These are phyloP conservation scores for Thamnophis sirtalis DNA, from an alignment of 2,113 vertebrate genomes.

Conservation along the genomic window DNA sequence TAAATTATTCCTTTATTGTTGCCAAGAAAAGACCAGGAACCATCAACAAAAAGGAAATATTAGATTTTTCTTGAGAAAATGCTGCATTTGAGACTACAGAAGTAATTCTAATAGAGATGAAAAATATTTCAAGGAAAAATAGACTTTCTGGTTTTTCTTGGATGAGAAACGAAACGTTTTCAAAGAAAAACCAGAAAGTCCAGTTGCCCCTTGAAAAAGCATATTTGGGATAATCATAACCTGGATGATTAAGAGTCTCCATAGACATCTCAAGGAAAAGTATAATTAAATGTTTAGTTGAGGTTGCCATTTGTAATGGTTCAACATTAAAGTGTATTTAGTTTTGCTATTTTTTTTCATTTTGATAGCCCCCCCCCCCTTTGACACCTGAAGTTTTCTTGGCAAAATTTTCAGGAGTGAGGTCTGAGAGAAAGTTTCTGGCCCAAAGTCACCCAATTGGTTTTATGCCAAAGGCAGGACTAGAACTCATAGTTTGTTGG, in stretches of 20 bases:
- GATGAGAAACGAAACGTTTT: no score
- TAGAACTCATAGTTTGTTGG: neutral
- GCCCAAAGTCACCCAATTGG: neutral
- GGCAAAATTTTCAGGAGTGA: neutral
- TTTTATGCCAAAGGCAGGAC: neutral
- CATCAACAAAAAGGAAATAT: neutral
- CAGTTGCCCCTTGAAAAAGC: no score
- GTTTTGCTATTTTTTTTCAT: neutral
- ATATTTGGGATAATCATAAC: no score
- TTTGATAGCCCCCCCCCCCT: neutral
- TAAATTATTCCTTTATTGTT: neutral
- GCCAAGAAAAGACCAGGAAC: neutral
- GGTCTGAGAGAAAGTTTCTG: neutral
- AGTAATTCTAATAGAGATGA: neutral
- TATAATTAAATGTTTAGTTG: neutral
- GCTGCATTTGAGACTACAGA: neutral
- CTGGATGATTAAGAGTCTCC: no score
- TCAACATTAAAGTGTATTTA: neutral
- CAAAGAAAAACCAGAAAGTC: no score
- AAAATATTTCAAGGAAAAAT: neutral
- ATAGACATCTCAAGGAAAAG: neutral
- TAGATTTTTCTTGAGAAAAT: neutral
- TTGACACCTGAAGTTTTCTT: neutral
- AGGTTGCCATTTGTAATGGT: neutral
- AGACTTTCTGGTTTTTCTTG: no score